phyloP scores from a whole-genome alignment of 2,113 vertebrate species.

The Cyprinodon variegatus region DNA sequence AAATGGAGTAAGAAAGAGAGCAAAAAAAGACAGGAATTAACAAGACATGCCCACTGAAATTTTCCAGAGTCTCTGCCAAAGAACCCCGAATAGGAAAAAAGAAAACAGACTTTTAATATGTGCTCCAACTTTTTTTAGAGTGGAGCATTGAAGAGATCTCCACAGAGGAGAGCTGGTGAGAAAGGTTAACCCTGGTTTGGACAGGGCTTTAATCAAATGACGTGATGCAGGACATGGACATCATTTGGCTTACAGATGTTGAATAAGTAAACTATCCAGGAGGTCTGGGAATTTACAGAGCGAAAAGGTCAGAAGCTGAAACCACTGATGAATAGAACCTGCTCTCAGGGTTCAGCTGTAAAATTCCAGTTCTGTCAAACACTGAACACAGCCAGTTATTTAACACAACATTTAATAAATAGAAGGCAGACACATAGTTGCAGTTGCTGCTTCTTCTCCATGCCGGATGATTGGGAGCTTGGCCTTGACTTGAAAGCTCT shows the following conservation, averaged over 20 bases:
- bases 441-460: neutral
- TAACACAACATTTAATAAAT: conserved; percentile 1
- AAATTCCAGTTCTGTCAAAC: neutral
- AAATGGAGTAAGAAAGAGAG: conserved; percentile 22
- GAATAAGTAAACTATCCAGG: conserved; percentile 29
- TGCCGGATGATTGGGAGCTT: conserved; percentile 43
- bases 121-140: conserved; percentile 44
- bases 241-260: conserved; percentile 45
- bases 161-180: conserved; percentile 23
- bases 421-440: neutral
- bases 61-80: conserved; percentile 72
- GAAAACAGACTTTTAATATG: conserved; percentile 53
- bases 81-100: conserved; percentile 42
- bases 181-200: conserved; percentile 18
- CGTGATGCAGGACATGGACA: conserved; percentile 29
- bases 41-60: conserved; percentile 66
- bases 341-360: neutral
- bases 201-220: conserved; percentile 29
- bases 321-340: conserved; percentile 1
- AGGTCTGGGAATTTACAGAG: conserved; percentile 12
- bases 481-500: conserved; percentile 46
- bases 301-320: conserved; percentile 12
- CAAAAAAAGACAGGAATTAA: conserved; percentile 48
- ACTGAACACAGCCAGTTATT: neutral
- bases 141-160: conserved; percentile 14